phyloP scores from a whole-genome alignment of 2,113 vertebrate species.

The Struthidea cinerea region DNA sequence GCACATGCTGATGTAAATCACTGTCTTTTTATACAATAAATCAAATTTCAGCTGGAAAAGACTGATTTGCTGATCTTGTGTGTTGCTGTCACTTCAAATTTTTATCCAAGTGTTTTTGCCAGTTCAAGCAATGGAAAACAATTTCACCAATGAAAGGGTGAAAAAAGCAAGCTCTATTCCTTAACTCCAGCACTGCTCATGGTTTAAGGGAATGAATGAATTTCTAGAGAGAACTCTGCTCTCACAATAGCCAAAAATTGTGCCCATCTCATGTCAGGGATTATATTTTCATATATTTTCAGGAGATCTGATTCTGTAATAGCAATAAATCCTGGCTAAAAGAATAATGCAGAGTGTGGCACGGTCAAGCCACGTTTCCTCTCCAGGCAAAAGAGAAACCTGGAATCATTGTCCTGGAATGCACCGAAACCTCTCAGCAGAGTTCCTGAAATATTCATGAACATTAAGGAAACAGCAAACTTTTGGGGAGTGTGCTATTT shows the following conservation, averaged over 20 bases:
- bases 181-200: neutral
- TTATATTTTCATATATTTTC: neutral
- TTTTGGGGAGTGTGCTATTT: neutral
- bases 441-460: slow-evolving; percentile 46
- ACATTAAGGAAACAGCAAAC: neutral
- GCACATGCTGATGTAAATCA: neutral
- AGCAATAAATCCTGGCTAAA: neutral
- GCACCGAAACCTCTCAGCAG: neutral
- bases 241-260: neutral
- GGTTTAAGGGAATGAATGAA: neutral
- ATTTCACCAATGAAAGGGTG: neutral
- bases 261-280: neutral
- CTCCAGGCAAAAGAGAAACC: neutral
- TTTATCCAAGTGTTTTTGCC: neutral
- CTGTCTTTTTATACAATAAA: neutral
- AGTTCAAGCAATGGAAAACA: neutral
- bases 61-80: neutral
- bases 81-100: neutral
- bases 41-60: neutral
- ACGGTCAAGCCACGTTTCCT: neutral
- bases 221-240: neutral
- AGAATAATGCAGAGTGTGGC: neutral
- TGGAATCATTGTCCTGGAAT: slow-evolving; percentile 46
- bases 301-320: neutral
- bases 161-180: neutral